Evolutionary conservation across 2,113 vertebrate species (phyloP), one percentile per base, ranked within the genome.

Genomic region (Tragelaphus scriptus): DNA sequence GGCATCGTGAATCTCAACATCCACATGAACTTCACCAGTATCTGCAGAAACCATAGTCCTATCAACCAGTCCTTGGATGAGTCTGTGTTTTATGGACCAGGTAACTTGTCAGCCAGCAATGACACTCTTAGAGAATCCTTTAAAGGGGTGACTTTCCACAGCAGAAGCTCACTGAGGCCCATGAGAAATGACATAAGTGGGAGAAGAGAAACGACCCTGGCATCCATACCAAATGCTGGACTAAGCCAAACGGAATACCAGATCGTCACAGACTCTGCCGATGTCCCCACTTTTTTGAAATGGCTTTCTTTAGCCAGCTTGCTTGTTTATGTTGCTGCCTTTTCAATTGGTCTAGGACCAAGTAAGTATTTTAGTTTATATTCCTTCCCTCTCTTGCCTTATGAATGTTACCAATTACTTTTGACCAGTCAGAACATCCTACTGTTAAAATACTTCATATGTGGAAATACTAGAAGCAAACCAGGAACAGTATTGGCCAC

Each of bases 281-380:
- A 98, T 4, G 92, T 99, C 75, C 99, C 99, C 0, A n/a, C 98
- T n/a, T 97, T 98, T 80, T 98, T 99, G 97, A 99, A 99, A 98
- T 99, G 99, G 99, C 98, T 99, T 2, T 99, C 99, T 0, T 97
- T 99, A 96, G 99, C 99, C 98, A 99, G 99, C 96, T 98, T 99
- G 92, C 99, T 99, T 97, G 98, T 99, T 89, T 99, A 99, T 81
- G 99, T 99, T 89, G 99, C 99, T 93, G 99, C 99, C 75, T 99
- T 99, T 98, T 99, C 99, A 92, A 98, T 99, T 98, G 99, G 99
- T 98, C 99, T 99, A 75, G 99, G 99, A 98, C 99, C 99, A 99
- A 99, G 99, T 99, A 99, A 99, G 99, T 99, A 93, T 94, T 97
- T 97, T 1, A 26, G 87, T 92, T 53, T 90, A 88, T 81, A 53